These are phyloP conservation scores for Notiomystis cincta DNA, from an alignment of 2,113 vertebrate genomes.

Conservation along the genomic window DNA sequence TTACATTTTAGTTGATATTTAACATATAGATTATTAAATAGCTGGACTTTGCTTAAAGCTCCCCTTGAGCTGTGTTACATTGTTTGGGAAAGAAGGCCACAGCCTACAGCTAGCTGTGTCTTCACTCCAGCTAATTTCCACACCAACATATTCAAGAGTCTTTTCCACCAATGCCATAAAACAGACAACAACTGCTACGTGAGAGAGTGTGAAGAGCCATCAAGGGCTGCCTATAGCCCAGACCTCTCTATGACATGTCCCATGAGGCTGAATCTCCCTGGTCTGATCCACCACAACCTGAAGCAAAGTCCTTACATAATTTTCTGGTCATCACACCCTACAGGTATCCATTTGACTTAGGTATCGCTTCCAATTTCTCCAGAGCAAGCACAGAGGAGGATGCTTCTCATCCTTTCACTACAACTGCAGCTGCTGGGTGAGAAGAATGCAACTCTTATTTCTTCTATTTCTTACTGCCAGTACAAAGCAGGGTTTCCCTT, in stretches of 20 bases:
- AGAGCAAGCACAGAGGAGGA: not conserved
- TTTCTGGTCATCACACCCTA: not conserved
- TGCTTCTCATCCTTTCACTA: not conserved
- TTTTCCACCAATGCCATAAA: not conserved
- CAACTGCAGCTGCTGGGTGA: not conserved
- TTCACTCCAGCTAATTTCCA: not conserved
- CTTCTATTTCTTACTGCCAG: not conserved
- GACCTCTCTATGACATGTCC: not conserved
- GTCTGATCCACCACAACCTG: not conserved
- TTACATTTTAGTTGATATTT: not conserved
- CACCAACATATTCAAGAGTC: not conserved
- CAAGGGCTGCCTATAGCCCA: not conserved
- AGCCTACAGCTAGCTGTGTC: not conserved
- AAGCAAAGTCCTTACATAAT: not conserved
- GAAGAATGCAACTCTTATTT: not conserved
- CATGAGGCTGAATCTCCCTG: not conserved
- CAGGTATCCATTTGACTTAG: not conserved
- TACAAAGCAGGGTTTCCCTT: not conserved
- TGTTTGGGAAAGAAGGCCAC: not conserved
- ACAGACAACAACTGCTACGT: fast-evolving
- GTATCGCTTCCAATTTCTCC: not conserved
- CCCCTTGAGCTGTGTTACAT: not conserved
- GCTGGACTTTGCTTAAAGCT: not conserved
- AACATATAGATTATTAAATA: not conserved
- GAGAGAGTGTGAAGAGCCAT: not conserved